phyloP scores from a whole-genome alignment of 2,113 vertebrate genomes.

The Mandrillus leucophaeus region DNA sequence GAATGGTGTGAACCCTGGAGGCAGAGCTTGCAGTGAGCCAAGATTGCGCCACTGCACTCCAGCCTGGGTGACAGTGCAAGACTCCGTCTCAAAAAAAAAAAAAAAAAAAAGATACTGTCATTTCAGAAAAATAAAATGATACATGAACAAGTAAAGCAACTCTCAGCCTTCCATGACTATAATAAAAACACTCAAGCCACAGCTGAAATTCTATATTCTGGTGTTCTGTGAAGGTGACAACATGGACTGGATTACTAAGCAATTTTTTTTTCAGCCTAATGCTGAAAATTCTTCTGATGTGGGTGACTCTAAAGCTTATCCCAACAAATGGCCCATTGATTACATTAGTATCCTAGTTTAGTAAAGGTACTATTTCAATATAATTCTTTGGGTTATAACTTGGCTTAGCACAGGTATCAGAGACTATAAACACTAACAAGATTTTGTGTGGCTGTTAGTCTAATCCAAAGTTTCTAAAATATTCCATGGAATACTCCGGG shows the following conservation, averaged over 20 bases:
- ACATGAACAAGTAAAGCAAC: not conserved
- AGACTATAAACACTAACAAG: not conserved
- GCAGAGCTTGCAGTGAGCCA: too few relatives aligned
- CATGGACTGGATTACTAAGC: not conserved
- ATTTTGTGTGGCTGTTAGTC: not conserved
- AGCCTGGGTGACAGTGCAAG: too few relatives aligned
- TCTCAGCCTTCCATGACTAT: not conserved
- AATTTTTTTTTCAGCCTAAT: not conserved
- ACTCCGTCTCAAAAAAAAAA: too few relatives aligned
- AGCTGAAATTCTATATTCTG: not conserved
- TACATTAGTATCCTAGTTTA: not conserved
- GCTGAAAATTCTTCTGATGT: not conserved
- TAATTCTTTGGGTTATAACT: not conserved
- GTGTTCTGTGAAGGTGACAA: not conserved
- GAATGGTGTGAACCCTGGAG: too few relatives aligned
- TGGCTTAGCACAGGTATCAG: not conserved
- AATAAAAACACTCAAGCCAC: not conserved
- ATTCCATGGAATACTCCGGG: not conserved
- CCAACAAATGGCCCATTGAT: not conserved
- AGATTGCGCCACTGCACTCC: too few relatives aligned
- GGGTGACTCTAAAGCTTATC: not conserved
- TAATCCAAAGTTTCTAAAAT: slow-evolving; percentile 1
- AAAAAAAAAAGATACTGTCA: not conserved
- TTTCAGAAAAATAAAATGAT: slow-evolving; percentile 31
- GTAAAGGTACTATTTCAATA: not conserved